Evolutionary conservation across 2,113 vertebrate species (phyloP).

Genomic region (Heterotilapia buettikoferi): DNA sequence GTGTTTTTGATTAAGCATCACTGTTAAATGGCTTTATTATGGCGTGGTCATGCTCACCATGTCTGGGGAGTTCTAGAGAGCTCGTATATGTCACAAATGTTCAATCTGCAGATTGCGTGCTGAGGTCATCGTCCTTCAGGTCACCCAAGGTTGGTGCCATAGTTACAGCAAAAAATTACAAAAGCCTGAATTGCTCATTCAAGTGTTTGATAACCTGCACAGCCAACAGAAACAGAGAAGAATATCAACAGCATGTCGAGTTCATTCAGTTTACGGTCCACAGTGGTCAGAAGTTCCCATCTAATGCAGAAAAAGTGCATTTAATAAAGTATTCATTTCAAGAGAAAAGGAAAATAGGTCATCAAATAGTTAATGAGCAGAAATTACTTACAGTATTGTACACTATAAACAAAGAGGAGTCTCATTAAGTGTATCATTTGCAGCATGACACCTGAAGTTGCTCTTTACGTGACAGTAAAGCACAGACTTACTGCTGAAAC

Average conservation of each 20-base stretch:
- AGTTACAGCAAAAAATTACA: slow-evolving; percentile 1
- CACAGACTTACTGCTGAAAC: not conserved
- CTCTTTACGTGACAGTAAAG: not conserved
- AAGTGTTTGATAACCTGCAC: not conserved
- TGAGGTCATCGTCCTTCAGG: slow-evolving; percentile 34
- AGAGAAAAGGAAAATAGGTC: not conserved
- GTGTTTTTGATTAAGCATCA: slow-evolving; percentile 41
- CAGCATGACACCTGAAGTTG: not conserved
- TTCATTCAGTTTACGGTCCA: not conserved
- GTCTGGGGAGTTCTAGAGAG: not conserved
- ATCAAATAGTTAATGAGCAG: not conserved
- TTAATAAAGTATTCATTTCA: not conserved
- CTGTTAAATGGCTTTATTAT: slow-evolving; percentile 41
- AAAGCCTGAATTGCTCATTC: not conserved
- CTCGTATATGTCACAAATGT: not conserved
- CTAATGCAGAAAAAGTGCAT: not conserved
- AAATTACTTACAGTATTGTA: not conserved
- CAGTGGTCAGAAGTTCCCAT: not conserved
- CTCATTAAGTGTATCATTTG: not conserved
- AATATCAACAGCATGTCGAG: not conserved
- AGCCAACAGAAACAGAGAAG: not conserved
- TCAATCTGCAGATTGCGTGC: slow-evolving; percentile 39
- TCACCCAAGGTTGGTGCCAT: slow-evolving; percentile 29
- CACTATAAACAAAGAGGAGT: not conserved
- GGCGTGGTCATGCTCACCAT: not conserved